Percentiles rank a stretch among this genome's conserved stretches.
Conservation (phyloP, 2,888 invertebrate species). For the Cylindroiulus punctatus region DNA sequence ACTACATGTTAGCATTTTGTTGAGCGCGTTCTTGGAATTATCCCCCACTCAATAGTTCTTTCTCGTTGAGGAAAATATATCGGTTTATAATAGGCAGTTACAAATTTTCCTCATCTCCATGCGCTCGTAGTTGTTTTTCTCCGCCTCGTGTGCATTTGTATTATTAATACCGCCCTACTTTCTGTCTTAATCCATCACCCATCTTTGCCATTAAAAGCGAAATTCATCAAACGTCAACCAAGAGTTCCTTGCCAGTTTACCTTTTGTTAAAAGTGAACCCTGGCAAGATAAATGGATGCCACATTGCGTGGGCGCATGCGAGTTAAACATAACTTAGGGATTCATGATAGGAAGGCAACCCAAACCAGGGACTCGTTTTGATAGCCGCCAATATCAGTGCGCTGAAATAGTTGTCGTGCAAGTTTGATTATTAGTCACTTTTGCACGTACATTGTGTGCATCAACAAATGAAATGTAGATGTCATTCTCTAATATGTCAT, state of each 20-base stretch:
- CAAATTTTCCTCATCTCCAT: conserved; percentile 9
- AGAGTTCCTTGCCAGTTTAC: background rate
- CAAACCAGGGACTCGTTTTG: too few species aligned
- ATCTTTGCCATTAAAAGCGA: conserved; percentile 16
- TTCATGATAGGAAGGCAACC: background rate
- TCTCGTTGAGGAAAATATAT: conserved; percentile 4
- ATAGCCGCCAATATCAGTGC: too few species aligned
- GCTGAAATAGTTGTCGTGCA: too few species aligned
- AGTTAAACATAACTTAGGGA: conserved; percentile 10
- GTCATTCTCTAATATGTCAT: too few species aligned
- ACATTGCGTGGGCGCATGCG: background rate
- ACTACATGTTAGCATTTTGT: background rate
- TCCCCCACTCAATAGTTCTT: conserved; percentile 2
- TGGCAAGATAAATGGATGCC: background rate
- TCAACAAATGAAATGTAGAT: too few species aligned
- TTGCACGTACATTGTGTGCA: too few species aligned
- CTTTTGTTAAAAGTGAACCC: background rate
- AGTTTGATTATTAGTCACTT: too few species aligned
- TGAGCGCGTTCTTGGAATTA: background rate
- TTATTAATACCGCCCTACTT: conserved; percentile 34
- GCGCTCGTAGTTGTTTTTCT: conserved; percentile 22
- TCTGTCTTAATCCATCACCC: conserved; percentile 34
- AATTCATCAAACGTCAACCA: conserved; percentile 36
- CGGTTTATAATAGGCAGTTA: conserved; percentile 38
- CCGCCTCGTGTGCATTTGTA: conserved; percentile 23